Conservation (phyloP, 2,888 invertebrate species). For the Octodonta nipae region DNA sequence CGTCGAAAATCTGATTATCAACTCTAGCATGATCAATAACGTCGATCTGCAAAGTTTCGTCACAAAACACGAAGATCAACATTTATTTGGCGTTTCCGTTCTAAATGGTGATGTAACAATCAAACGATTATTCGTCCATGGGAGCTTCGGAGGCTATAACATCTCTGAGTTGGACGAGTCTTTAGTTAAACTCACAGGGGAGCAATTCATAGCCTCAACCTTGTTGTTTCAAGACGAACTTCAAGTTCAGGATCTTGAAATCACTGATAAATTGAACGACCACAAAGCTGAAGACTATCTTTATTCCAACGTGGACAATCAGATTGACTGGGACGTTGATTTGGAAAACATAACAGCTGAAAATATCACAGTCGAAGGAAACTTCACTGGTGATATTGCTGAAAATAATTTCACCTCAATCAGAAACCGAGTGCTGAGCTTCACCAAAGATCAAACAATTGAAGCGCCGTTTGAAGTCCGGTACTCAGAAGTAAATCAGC, state of each 20-base stretch:
- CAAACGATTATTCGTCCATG: slow-evolving; percentile 34
- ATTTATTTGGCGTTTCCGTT: slow-evolving; percentile 30
- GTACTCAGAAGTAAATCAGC: slow-evolving; percentile 23
- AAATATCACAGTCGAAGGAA: slow-evolving; percentile 11
- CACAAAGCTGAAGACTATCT: slow-evolving; percentile 24
- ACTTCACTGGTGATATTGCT: slow-evolving; percentile 29
- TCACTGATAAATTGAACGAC: slow-evolving; percentile 31
- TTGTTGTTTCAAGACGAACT: slow-evolving; percentile 32
- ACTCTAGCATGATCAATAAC: slow-evolving; percentile 35
- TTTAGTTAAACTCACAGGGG: slow-evolving; percentile 32
- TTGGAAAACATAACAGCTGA: slow-evolving; percentile 11
- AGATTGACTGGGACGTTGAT: slow-evolving; percentile 7
- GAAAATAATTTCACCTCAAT: slow-evolving; percentile 30
- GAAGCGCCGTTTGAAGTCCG: slow-evolving; percentile 27
- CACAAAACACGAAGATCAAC: slow-evolving; percentile 38
- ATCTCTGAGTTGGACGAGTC: slow-evolving; percentile 34
- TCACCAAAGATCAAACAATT: slow-evolving; percentile 26
- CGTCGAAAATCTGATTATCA: slow-evolving; percentile 33
- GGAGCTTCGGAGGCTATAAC: slow-evolving; percentile 34
- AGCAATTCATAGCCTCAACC: slow-evolving; percentile 30
- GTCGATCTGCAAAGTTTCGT: slow-evolving; percentile 36
- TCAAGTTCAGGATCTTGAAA: slow-evolving; percentile 27
- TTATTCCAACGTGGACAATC: slow-evolving; percentile 12
- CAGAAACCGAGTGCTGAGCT: slow-evolving; percentile 26
- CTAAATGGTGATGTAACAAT: slow-evolving; percentile 36